Evolutionary conservation across 2,113 vertebrate genomes (phyloP), one percentile per base, ranked within the genome.

Genomic region (Tupaia chinensis): DNA sequence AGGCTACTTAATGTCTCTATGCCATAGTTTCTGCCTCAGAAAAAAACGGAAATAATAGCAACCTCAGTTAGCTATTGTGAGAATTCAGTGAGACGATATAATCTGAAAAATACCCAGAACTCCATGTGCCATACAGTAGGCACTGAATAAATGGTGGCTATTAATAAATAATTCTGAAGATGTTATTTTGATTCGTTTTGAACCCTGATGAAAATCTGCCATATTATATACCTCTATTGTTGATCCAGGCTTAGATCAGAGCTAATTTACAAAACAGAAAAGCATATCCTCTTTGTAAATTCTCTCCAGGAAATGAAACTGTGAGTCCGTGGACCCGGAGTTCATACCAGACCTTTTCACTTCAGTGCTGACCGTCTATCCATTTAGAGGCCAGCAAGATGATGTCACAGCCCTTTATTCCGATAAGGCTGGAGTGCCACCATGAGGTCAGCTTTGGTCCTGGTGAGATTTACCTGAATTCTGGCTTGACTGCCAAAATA

Each of bases 361-460:
- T 93, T 87, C 76, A 81, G 1, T 23, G 72, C 58, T 27, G 53
- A 90, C 76, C 22, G 32, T 32, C 44, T 13, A 32, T 32, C 44
- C 15, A 72, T 34, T 58, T 81, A 12, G 34, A 88, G 23, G 81
- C 79, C 34, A 92, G 44, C 32, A 32, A 87, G 14, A 13, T 44
- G 87, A 88, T 3, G 11, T 63, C 54, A 92, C 66, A 95, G 82
- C 4, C 3, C 27, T 87, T 87, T 22, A n/a, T 63, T 96, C 76
- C 1, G 6, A 34, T 54, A 80, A 89, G 72, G 54, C 93, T 91
- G 89, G 91, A 97, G 97, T 72, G 97, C 97, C 97, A 97, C 97
- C 97, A 0, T 93, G 97, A 97, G 97, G 97, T 91, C 89, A 83
- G 70, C 53, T 83, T 83, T 89, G 76, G 79, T 80, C 22, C 93